Base-by-base conservation (phyloP, 2,888 invertebrate genomes). In the Polyommatus iphigenia region DNA sequence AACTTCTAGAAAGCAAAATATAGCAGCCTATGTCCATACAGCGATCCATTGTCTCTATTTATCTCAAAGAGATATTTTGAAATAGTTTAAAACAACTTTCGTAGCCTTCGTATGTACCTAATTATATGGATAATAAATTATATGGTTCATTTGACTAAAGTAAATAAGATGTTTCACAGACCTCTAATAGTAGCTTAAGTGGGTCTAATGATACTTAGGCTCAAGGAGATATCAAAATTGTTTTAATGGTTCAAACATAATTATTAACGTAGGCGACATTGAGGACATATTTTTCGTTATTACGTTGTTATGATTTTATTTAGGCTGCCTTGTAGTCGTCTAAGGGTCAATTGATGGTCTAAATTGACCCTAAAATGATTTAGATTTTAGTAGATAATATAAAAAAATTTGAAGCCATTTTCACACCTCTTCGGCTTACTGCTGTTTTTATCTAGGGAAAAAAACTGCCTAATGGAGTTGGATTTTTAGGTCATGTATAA, bases 81-180 rank as follows among this genome's bases (percentile, higher is more conserved):
- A 75, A 75, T 29, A 54, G 54, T 73, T 20, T 46, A 41, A 78
- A 78, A 78, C 77, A 78, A 78, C 72, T 77, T 77, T 78, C 77
- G 72, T 72, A 54, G 46, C 77, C 77, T 78, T 78, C 72, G 71
- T 77, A n/a, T 77, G 15, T 18, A 78, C 72, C 77, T 78, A 78
- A 78, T 78, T 78, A 78, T 78, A 73, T 59, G 73, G 41, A 72
- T 73, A 73, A 73, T 73, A 80, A 79, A 79, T 79, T 79, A 80
- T 77, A 80, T 54, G 57, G 50, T 78, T 50, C 76, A 77, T 79
- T 79, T 73, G 71, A 76, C 76, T 79, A 76, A 71, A 78, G 77
- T 77, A 79, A 80, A 80, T 80, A 79, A 78, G 80, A 79, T 78
- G 79, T 80, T 80, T 71, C 46, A 79, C 59, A 62, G 79, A 79